Evolutionary conservation across 2,888 invertebrate genomes (phyloP).

Genomic region (Trichopria drosophilae): DNA sequence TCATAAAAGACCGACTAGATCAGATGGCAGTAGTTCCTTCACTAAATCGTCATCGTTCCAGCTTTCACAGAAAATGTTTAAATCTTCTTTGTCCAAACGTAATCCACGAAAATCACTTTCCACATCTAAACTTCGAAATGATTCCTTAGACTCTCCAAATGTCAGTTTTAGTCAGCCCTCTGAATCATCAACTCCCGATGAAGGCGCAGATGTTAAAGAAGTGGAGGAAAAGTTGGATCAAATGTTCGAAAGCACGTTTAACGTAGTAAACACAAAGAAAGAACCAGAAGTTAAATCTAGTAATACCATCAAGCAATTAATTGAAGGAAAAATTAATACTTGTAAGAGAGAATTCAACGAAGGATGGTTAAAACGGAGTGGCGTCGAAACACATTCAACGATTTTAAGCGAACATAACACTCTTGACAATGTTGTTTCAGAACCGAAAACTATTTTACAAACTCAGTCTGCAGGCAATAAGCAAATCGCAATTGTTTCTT

Average conservation of each 20-base stretch:
- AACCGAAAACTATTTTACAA: slow-evolving; percentile 48
- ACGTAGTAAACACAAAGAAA: slow-evolving; percentile 40
- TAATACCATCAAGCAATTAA: slow-evolving; percentile 51
- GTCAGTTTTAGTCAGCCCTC: neutral
- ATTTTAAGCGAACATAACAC: slow-evolving; percentile 27
- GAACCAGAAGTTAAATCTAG: slow-evolving; percentile 42
- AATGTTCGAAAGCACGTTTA: slow-evolving; percentile 41
- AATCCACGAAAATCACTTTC: slow-evolving; percentile 75
- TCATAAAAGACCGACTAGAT: slow-evolving; percentile 32
- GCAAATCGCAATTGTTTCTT: slow-evolving; percentile 41
- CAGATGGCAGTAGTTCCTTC: slow-evolving; percentile 32
- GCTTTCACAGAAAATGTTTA: slow-evolving; percentile 71
- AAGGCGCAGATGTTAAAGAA: slow-evolving; percentile 26
- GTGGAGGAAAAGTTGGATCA: slow-evolving; percentile 24
- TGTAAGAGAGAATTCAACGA: slow-evolving; percentile 58
- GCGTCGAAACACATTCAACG: slow-evolving; percentile 43
- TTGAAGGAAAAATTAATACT: slow-evolving; percentile 37
- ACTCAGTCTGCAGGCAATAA: no score
- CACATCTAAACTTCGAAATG: slow-evolving; percentile 39
- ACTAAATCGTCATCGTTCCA: slow-evolving; percentile 58
- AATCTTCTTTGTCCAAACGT: slow-evolving; percentile 69
- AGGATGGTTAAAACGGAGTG: slow-evolving; percentile 65
- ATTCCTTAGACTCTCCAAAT: no score
- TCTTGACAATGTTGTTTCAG: slow-evolving; percentile 48
- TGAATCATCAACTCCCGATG: neutral